Evolutionary conservation across 2,888 invertebrate species (phyloP).

Genomic region (Leptarthrus brevirostris): DNA sequence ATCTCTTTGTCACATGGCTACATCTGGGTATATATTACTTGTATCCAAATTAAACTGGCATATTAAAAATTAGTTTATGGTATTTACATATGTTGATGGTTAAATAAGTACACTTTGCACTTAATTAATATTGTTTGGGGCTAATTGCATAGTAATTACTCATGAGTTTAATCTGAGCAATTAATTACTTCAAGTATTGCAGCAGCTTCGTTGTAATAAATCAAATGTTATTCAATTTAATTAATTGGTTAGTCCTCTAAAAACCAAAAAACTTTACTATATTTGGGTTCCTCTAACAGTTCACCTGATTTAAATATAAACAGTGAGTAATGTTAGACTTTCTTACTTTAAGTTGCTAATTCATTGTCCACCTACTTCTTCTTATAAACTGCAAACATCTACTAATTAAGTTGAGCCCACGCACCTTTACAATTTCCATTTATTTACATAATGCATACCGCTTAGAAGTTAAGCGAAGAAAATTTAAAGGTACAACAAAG

Average conservation of each 20-base stretch:
- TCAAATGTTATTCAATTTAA: constrained; percentile 16
- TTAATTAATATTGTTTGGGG: too few relatives aligned
- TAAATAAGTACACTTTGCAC: too few relatives aligned
- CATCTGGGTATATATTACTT: too few relatives aligned
- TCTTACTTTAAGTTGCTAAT: constrained; percentile 31
- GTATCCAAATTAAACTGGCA: too few relatives aligned
- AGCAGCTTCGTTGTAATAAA: constrained; percentile 17
- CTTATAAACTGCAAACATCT: constrained; percentile 14
- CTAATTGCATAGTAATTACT: too few relatives aligned
- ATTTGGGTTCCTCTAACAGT: background rate
- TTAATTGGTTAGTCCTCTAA: constrained; percentile 22
- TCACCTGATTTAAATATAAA: constrained; percentile 1
- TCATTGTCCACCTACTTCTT: constrained; percentile 39
- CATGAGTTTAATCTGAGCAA: too few relatives aligned
- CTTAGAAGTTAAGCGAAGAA: background rate
- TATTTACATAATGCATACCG: constrained; percentile 39
- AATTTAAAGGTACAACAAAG: background rate
- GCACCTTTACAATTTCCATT: constrained; percentile 16
- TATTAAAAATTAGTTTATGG: too few relatives aligned
- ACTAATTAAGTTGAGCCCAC: constrained; percentile 37
- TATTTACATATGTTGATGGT: too few relatives aligned
- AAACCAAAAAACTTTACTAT: background rate
- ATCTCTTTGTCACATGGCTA: too few relatives aligned
- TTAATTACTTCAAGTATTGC: constrained; percentile 22
- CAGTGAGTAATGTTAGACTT: constrained; percentile 42